A percentile compares a stretch with the other conserved stretches of the same genome.
These are phyloP conservation scores for Gila robusta DNA, from an alignment of 2,797 vertebrate genomes.

Conservation along the genomic window DNA sequence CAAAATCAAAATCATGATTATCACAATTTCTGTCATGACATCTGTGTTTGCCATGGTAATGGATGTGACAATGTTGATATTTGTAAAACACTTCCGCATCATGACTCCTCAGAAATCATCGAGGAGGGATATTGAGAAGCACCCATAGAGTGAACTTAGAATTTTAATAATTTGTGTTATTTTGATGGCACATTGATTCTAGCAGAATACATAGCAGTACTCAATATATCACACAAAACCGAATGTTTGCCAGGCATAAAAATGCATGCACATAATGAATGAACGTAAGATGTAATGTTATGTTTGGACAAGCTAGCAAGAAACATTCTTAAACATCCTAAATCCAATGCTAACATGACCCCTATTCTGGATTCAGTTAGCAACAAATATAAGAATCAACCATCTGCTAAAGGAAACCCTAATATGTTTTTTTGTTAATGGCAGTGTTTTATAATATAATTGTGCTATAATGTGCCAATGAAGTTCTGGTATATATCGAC, in stretches of 20 bases:
- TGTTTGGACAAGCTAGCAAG: not conserved
- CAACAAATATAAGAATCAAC: not conserved
- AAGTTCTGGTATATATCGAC: constrained; percentile 31
- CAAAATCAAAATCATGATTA: not conserved
- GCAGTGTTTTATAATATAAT: not conserved
- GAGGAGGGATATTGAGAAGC: no score
- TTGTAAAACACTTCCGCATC: no score
- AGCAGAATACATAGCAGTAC: not conserved
- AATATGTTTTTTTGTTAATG: not conserved
- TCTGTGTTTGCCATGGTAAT: not conserved
- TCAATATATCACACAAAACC: not conserved
- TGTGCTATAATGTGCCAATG: not conserved
- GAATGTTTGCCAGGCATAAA: not conserved
- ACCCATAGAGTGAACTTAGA: no score
- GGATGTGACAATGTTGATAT: not conserved
- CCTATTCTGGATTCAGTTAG: not conserved
- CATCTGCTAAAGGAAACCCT: not conserved
- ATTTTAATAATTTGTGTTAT: not conserved
- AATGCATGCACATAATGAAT: not conserved
- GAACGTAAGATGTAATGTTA: not conserved
- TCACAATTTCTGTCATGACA: not conserved
- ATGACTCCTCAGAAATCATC: no score
- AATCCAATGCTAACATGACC: not conserved
- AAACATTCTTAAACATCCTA: not conserved
- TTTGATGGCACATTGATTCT: not conserved